Conservation (phyloP, 2,113 vertebrate genomes). For the Axis porcinus region DNA sequence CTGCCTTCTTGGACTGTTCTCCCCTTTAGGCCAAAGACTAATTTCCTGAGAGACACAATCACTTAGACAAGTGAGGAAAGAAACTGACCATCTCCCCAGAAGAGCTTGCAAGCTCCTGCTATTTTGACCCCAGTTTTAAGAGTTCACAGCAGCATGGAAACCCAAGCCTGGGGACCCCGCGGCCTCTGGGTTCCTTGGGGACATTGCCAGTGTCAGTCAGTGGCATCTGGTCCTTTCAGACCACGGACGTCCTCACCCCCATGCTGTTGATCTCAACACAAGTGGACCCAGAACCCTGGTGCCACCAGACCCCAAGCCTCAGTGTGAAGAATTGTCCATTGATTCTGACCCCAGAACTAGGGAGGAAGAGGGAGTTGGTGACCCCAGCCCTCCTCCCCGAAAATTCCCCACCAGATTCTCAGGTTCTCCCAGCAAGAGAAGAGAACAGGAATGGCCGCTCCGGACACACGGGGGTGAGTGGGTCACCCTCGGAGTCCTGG, state of each 20-base stretch:
- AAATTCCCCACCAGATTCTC: too few species aligned
- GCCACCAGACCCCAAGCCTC: not conserved
- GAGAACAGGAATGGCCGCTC: not conserved
- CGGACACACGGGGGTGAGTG: accelerated
- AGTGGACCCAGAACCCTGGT: not conserved
- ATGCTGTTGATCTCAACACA: too few species aligned
- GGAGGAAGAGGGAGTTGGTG: not conserved
- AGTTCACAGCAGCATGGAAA: not conserved
- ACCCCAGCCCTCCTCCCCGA: not conserved
- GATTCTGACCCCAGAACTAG: not conserved
- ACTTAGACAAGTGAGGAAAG: not conserved
- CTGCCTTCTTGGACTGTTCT: not conserved
- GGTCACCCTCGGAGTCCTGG: accelerated
- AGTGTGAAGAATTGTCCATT: not conserved
- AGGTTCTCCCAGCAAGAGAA: not conserved
- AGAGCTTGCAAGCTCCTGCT: accelerated
- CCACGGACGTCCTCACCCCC: accelerated
- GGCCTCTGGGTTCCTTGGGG: not conserved
- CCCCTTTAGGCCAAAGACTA: too few species aligned
- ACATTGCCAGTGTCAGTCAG: not conserved
- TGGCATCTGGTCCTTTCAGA: not conserved
- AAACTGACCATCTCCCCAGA: not conserved
- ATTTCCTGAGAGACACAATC: not conserved
- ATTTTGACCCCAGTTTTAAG: not conserved
- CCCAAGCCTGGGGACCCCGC: accelerated